A percentile compares a stretch with the other conserved stretches of the same genome.
Conservation (phyloP, 2,888 invertebrate species). For the Amblyjoppa fuscipennis region DNA sequence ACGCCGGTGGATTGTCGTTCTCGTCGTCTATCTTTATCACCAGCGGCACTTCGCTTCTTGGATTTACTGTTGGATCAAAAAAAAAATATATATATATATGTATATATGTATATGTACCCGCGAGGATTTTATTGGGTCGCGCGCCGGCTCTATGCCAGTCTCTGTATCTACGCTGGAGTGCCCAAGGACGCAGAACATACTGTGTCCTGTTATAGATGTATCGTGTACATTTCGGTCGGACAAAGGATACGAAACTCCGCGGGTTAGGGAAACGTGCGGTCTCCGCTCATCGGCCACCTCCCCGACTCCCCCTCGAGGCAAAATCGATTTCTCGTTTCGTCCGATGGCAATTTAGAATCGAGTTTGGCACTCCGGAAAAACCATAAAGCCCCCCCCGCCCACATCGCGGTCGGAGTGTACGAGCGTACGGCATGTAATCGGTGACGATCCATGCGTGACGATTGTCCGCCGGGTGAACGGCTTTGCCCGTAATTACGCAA, state of each 20-base stretch:
- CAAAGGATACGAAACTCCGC: too few species aligned
- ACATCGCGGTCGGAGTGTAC: not conserved
- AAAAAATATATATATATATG: not conserved
- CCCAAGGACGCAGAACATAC: too few species aligned
- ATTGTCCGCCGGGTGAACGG: constrained; percentile 62
- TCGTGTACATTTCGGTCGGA: too few species aligned
- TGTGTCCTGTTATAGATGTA: too few species aligned
- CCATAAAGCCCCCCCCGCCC: not conserved
- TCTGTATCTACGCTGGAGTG: too few species aligned
- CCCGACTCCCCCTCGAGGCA: too few species aligned
- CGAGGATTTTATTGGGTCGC: too few species aligned
- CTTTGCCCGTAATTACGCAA: constrained; percentile 49
- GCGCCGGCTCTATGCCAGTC: too few species aligned
- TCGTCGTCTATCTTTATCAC: constrained; percentile 91
- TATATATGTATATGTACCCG: not conserved
- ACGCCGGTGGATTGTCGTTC: constrained; percentile 93
- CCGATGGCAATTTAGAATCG: constrained; percentile 1
- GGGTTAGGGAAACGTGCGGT: too few species aligned
- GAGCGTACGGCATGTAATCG: constrained; percentile 12
- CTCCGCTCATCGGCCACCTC: too few species aligned
- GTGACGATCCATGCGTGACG: constrained; percentile 54
- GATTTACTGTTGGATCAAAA: constrained; percentile 87
- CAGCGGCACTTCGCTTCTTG: constrained; percentile 91
- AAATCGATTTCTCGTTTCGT: constrained; percentile 7
- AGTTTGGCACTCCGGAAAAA: not conserved